Evolutionary conservation across 2,113 vertebrate genomes (phyloP).

Genomic region (Corythoichthys haematopterus): DNA sequence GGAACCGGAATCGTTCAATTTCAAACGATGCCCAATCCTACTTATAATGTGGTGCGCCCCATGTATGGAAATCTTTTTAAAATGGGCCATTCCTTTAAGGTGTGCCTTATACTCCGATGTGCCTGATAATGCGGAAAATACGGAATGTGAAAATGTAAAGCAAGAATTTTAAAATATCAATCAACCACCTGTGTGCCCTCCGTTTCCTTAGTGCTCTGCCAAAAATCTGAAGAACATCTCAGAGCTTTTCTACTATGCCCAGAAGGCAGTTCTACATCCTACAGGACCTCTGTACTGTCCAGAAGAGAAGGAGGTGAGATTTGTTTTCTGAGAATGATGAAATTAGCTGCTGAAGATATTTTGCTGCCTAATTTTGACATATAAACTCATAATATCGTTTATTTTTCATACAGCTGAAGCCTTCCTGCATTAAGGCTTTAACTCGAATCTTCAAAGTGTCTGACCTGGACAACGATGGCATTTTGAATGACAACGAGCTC

Average conservation of each 20-base stretch:
- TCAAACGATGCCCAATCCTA: too few species aligned
- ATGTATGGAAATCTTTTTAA: too few species aligned
- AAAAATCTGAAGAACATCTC: slow-evolving; percentile 99
- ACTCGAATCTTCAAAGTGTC: slow-evolving; percentile 98
- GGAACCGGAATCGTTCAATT: too few species aligned
- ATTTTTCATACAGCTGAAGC: slow-evolving; percentile 81
- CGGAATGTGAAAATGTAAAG: too few species aligned
- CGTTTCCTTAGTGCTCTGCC: slow-evolving; percentile 85
- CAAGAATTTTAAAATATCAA: too few species aligned
- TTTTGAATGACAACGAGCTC: slow-evolving; percentile 95
- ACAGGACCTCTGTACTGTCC: slow-evolving; percentile 95
- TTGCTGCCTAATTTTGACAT: background rate
- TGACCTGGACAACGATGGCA: slow-evolving; percentile 95
- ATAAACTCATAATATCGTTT: background rate
- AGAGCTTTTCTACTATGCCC: slow-evolving; percentile 98
- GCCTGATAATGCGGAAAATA: too few species aligned
- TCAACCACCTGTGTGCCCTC: background rate
- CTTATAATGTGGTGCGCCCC: too few species aligned
- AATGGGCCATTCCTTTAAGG: too few species aligned
- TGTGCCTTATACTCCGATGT: too few species aligned
- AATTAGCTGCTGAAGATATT: background rate
- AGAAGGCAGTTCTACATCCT: slow-evolving; percentile 97
- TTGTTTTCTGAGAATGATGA: background rate
- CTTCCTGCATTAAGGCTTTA: slow-evolving; percentile 89
- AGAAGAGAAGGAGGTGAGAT: slow-evolving; percentile 93